A percentile compares a stretch with the other conserved stretches of the same genome.
Conservation (phyloP, 1,140 invertebrate species). For the Lethrus apterus region DNA sequence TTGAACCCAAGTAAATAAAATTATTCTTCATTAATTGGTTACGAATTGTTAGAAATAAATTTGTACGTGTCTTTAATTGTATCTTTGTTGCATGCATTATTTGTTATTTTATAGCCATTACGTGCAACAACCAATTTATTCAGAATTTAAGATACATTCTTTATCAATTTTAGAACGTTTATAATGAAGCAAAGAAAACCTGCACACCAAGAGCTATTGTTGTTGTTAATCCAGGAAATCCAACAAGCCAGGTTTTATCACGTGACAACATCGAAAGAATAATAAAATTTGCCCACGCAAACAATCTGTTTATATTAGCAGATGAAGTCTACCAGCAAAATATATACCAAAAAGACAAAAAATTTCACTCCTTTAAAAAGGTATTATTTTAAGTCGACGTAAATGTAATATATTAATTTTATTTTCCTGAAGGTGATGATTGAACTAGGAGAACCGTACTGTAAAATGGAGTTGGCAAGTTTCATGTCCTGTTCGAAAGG, state of each 20-base stretch:
- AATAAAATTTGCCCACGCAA: slow-evolving; percentile 70
- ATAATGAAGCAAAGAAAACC: slow-evolving; percentile 49
- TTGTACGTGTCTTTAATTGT: no score
- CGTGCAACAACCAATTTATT: background rate
- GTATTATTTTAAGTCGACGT: slow-evolving; percentile 51
- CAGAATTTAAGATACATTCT: background rate
- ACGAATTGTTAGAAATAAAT: no score
- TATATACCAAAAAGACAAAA: slow-evolving; percentile 62
- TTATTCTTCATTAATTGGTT: no score
- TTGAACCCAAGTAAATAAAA: no score
- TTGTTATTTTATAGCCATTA: no score
- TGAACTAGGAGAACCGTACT: slow-evolving; percentile 59
- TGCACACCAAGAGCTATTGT: slow-evolving; percentile 67
- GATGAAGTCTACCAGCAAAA: slow-evolving; percentile 54
- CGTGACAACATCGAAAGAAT: slow-evolving; percentile 69
- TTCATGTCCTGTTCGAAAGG: slow-evolving; percentile 60
- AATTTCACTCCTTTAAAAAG: slow-evolving; percentile 78
- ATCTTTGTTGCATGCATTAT: no score
- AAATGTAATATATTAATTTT: background rate
- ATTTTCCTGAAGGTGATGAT: slow-evolving; percentile 44
- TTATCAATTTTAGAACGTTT: slow-evolving; percentile 40
- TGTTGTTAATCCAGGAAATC: slow-evolving; percentile 83
- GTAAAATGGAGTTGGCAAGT: slow-evolving; percentile 56
- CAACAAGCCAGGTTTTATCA: slow-evolving; percentile 74
- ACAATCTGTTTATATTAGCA: slow-evolving; percentile 65